Conservation (phyloP, 2,888 invertebrate species). For the Ormia ochracea region DNA sequence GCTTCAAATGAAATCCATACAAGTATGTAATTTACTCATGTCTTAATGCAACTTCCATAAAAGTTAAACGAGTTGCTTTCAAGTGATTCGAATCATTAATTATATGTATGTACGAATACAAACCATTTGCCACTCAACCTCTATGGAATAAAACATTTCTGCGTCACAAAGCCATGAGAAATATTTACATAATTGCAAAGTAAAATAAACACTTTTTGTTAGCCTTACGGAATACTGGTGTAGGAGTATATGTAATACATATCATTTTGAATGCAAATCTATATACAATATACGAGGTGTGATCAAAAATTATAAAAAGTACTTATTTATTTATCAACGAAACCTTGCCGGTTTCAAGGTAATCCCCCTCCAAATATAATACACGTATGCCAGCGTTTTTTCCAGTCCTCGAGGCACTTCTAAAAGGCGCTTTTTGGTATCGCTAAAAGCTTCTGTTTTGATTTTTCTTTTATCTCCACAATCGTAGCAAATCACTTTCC, state of each 20-base stretch:
- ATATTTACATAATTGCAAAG: slow-evolving; percentile 34
- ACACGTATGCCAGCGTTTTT: too few relatives aligned
- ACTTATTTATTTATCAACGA: too few relatives aligned
- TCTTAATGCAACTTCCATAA: not conserved
- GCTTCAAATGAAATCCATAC: not conserved
- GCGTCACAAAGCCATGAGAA: not conserved
- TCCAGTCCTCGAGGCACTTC: too few relatives aligned
- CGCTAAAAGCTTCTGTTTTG: too few relatives aligned
- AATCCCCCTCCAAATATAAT: too few relatives aligned
- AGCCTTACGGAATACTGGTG: not conserved
- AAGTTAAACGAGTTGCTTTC: not conserved
- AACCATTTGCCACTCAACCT: not conserved
- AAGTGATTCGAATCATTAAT: not conserved
- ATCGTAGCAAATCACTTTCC: too few relatives aligned
- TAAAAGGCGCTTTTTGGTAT: too few relatives aligned
- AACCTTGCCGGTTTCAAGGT: too few relatives aligned
- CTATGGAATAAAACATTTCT: not conserved
- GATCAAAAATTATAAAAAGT: too few relatives aligned
- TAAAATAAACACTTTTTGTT: slow-evolving; percentile 7
- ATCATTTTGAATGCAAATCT: too few relatives aligned
- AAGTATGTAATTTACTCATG: not conserved
- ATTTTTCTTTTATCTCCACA: too few relatives aligned
- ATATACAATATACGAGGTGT: too few relatives aligned
- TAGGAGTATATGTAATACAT: not conserved
- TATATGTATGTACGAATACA: not conserved